Base-by-base conservation (phyloP, 1,140 invertebrate species). In the Leptinotarsa undecemlineata region DNA sequence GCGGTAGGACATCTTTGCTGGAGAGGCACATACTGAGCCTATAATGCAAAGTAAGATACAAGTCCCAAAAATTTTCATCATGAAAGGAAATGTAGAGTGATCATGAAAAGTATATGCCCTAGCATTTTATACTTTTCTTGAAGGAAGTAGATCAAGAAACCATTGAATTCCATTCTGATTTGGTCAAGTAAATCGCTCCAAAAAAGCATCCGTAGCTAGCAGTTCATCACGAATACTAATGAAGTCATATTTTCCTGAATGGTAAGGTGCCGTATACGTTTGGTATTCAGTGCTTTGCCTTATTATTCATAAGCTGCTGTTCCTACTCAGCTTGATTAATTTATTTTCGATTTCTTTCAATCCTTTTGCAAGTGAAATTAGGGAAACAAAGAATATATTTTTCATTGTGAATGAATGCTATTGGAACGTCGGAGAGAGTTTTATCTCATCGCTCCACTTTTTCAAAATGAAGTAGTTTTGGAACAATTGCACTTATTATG, bases 1-100 rank as follows among this genome's bases (percentile, higher is more conserved):
- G 91, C 91, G 5, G 93, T 90, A 92, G 80, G 90, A 90, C 76
- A 87, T 86, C 80, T 90, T 90, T 23, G 72, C 68, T 17, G 90
- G 90, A 76, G 90, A 88, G 57, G 88, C 89, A 60, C 86, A 82
- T 11, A 88, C 87, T 63, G 89, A 81, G 61, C 88, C 88, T 71
- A 88, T 85, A 69, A 90, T 74, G 64, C 85, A 85, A 68, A 88
- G 73, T 71, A 88, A 67, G 57, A 78, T 68, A 75, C 76, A 83
- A 77, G 87, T 84, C 86, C 86, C 87, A 76, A 82, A 80, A 77
- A 86, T 85, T 81, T 86, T 86, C 87, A 88, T 88, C 80, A 83
- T 85, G 21, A 57, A 73, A 72, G 26, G 47, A 71, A 23, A 68
- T 57, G 69, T 47, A 76, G 78, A 80, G 76, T 78, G 76, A 68